A percentile compares a stretch with the other conserved stretches of the same genome.
phyloP scores from a whole-genome alignment of 2,113 vertebrate genomes.

The Pithys albifrons region DNA sequence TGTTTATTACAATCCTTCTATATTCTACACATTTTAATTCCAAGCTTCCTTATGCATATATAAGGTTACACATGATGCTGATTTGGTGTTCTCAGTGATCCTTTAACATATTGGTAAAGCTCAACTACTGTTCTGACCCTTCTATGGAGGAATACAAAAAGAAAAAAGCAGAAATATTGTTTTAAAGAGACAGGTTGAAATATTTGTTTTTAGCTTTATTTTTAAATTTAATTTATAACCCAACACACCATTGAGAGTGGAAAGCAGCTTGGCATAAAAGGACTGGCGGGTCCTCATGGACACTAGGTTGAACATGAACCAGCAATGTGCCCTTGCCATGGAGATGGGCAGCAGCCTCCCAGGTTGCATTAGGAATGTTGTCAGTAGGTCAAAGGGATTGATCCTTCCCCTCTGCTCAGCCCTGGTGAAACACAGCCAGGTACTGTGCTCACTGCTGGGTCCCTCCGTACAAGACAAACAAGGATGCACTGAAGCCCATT shows the following conservation, averaged over 20 bases:
- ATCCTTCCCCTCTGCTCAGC: background rate
- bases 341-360: background rate
- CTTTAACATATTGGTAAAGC: background rate
- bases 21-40: background rate
- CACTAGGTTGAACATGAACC: background rate
- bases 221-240: background rate
- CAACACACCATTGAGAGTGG: background rate
- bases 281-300: accelerated
- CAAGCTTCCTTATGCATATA: background rate
- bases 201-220: background rate
- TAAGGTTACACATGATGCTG: background rate
- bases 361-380: background rate
- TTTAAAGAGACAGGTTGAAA: background rate
- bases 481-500: background rate
- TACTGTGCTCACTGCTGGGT: background rate
- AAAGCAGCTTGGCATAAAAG: background rate
- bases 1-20: background rate
- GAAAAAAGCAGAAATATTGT: background rate
- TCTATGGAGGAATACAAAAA: accelerated
- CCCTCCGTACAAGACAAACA: background rate
- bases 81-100: background rate
- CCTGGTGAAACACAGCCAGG: background rate
- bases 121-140: background rate
- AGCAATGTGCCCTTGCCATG: accelerated
- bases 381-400: background rate